Conservation (phyloP, 1,140 invertebrate species). For the Conus betulinus region DNA sequence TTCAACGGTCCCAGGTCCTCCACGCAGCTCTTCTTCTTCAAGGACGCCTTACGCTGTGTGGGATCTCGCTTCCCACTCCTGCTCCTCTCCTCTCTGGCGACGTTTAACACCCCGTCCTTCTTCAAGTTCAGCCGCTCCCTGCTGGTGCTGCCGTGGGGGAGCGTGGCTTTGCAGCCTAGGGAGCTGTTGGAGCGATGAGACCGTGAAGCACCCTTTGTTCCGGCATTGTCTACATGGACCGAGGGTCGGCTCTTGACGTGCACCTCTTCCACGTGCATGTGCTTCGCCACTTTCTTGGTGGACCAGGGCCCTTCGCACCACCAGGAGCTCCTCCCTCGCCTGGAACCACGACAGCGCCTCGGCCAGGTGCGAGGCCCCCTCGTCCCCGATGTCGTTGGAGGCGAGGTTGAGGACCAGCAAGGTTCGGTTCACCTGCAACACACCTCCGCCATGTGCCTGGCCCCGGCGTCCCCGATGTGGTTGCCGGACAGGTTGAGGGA, state of each 20-base stretch:
- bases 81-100: background rate
- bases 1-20: too few relatives aligned
- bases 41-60: background rate
- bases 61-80: background rate
- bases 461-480: conserved; percentile 65
- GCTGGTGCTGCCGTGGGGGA: too few relatives aligned
- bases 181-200: background rate
- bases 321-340: background rate
- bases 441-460: background rate
- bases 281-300: conserved; percentile 65
- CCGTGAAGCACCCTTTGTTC: too few relatives aligned
- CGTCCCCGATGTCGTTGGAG: background rate
- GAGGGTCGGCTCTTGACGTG: too few relatives aligned
- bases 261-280: background rate
- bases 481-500: conserved; percentile 67
- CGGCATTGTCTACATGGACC: too few relatives aligned
- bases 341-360: background rate
- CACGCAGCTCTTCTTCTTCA: too few relatives aligned
- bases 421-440: background rate
- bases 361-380: background rate
- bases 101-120: background rate
- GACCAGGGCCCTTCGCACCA: background rate
- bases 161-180: background rate
- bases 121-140: background rate
- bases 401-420: background rate